These are phyloP conservation scores for Salpingus planirostris DNA, from an alignment of 2,888 invertebrate species.

Conservation along the genomic window DNA sequence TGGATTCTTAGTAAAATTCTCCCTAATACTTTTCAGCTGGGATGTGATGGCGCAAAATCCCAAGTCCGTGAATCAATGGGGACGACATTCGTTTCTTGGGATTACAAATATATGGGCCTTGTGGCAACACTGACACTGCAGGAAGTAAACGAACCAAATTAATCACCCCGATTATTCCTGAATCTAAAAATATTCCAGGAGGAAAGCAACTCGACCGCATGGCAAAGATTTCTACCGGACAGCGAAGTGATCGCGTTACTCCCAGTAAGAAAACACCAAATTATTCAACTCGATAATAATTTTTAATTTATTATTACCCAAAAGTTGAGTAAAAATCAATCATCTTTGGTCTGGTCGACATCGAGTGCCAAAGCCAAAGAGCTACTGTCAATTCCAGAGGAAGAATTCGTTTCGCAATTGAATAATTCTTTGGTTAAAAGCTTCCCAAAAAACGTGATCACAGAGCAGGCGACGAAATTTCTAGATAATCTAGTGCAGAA, in stretches of 20 bases:
- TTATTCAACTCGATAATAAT: neutral
- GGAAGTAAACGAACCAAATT: constrained; percentile 57
- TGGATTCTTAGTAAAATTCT: too few relatives aligned
- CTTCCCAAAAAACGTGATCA: constrained; percentile 46
- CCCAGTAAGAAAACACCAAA: too few relatives aligned
- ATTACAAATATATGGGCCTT: constrained; percentile 84
- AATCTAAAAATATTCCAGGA: constrained; percentile 40
- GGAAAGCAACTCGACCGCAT: constrained; percentile 76
- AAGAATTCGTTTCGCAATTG: constrained; percentile 69
- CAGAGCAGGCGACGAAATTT: constrained; percentile 49
- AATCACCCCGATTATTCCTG: too few relatives aligned
- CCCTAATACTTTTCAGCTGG: constrained; percentile 75
- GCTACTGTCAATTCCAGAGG: constrained; percentile 58
- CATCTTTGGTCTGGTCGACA: constrained; percentile 94
- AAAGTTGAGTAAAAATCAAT: constrained; percentile 59
- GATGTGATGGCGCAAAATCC: constrained; percentile 92
- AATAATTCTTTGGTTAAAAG: constrained; percentile 36
- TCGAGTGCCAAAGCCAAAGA: constrained; percentile 64
- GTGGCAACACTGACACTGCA: constrained; percentile 82
- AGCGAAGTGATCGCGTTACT: constrained; percentile 85
- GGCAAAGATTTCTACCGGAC: constrained; percentile 88
- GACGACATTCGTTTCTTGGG: constrained; percentile 70
- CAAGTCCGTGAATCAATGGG: constrained; percentile 75
- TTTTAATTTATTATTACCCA: neutral
- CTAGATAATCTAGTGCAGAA: constrained; percentile 42